A percentile compares a stretch with the other conserved stretches of the same genome.
Evolutionary conservation across 2,797 vertebrate species (phyloP).

Genomic region (Hirundo rustica): DNA sequence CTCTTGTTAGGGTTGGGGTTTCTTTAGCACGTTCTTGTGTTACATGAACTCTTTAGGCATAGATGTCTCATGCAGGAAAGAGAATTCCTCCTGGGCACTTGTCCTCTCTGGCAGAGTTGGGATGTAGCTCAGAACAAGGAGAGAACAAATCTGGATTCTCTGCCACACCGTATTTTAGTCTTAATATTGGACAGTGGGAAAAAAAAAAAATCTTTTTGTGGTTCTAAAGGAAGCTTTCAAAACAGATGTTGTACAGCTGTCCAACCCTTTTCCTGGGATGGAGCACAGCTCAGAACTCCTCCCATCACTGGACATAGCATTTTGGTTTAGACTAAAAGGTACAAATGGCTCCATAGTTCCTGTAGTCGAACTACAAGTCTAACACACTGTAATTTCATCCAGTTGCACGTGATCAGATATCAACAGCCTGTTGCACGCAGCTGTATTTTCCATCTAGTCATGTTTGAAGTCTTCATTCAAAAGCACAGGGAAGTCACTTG

Average conservation of each 20-base stretch:
- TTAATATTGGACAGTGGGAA: background rate
- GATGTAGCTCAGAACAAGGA: background rate
- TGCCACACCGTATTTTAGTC: background rate
- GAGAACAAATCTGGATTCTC: background rate
- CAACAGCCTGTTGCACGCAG: background rate
- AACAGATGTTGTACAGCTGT: background rate
- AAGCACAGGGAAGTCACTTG: background rate
- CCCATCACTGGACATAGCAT: background rate
- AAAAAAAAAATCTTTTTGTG: fast-evolving
- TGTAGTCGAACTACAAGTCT: background rate
- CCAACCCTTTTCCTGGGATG: background rate
- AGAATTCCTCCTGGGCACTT: background rate
- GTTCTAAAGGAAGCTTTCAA: background rate
- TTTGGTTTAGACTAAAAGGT: background rate
- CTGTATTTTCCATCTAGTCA: background rate
- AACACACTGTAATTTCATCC: background rate
- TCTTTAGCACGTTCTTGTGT: background rate
- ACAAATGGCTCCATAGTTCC: background rate
- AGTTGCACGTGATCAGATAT: background rate
- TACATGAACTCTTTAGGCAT: background rate
- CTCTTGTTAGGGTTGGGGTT: background rate
- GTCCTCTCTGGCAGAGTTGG: background rate
- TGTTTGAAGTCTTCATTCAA: background rate
- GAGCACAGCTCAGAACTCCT: background rate
- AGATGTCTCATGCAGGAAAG: background rate